Conservation (phyloP, 1,140 invertebrate species). For the Brachionus calyciflorus region DNA sequence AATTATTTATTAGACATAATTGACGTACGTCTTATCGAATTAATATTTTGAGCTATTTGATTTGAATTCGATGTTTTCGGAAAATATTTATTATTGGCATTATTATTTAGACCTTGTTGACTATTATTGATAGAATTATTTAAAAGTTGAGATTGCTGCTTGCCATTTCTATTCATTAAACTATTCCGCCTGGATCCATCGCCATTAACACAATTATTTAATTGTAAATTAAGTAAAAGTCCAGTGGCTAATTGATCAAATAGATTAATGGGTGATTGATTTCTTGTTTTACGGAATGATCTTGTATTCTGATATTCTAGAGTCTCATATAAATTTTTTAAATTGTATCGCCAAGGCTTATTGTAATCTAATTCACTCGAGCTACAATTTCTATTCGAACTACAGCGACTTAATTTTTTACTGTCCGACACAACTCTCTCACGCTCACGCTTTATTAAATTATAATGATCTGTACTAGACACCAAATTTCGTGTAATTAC, state of each 20-base stretch:
- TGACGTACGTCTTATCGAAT: background rate
- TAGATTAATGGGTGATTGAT: background rate
- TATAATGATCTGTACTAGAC: background rate
- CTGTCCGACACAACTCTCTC: background rate
- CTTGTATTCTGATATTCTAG: conserved; percentile 28
- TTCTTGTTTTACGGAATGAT: background rate
- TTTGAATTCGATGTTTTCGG: background rate
- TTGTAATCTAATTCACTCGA: background rate
- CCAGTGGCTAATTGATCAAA: conserved; percentile 28
- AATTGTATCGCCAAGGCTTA: conserved; percentile 21
- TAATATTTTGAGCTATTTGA: background rate
- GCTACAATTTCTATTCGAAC: background rate
- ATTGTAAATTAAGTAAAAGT: conserved; percentile 22
- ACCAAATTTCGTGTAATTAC: background rate
- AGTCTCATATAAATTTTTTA: conserved; percentile 27
- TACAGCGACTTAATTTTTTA: background rate
- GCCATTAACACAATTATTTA: conserved; percentile 2
- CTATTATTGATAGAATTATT: background rate
- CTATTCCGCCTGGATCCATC: conserved; percentile 6
- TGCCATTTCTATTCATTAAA: background rate
- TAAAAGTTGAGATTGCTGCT: background rate
- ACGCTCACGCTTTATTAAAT: background rate
- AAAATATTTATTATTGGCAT: background rate
- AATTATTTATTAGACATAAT: conserved; percentile 5
- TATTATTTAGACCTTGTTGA: background rate